These are phyloP conservation scores for Lordiphosa clarofinis DNA, from an alignment of 1,140 invertebrate species.

Conservation along the genomic window DNA sequence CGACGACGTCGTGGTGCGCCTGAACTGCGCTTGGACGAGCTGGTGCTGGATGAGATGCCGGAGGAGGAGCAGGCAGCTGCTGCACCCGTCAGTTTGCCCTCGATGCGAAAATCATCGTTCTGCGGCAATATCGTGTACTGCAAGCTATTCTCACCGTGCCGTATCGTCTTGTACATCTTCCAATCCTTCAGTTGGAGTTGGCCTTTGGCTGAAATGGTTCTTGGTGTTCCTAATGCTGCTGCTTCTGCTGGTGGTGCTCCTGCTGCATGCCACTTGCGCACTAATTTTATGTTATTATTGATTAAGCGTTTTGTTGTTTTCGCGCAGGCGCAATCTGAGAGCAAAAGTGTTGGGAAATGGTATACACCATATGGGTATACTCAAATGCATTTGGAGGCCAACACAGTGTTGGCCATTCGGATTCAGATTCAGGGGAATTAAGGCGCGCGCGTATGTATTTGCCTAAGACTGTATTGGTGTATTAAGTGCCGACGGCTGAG, in stretches of 20 bases:
- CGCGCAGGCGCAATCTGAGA: conserved; percentile 38
- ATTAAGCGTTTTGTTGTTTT: conserved; percentile 66
- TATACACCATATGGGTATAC: too few species aligned
- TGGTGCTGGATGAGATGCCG: conserved; percentile 1
- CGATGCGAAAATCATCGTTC: conserved; percentile 84
- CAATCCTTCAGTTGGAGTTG: conserved; percentile 7
- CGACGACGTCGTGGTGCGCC: conserved; percentile 42
- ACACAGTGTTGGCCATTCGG: too few species aligned
- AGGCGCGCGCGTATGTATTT: too few species aligned
- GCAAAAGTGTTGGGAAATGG: conserved; percentile 18
- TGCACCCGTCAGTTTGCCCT: conserved; percentile 80
- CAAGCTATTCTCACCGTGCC: conserved; percentile 86
- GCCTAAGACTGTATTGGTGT: too few species aligned
- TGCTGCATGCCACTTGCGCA: conserved; percentile 56
- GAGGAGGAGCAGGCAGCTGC: conserved; percentile 23
- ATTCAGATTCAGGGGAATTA: too few species aligned
- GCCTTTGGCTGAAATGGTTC: conserved; percentile 13
- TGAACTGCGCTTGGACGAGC: conserved; percentile 18
- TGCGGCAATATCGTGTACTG: conserved; percentile 87
- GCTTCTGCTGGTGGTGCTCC: conserved; percentile 3
- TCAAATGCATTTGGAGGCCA: too few species aligned
- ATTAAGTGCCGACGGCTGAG: too few species aligned
- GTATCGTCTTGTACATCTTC: conserved; percentile 87
- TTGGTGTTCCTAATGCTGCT: conserved; percentile 45
- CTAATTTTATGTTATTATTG: conserved; percentile 77